Percentiles rank a stretch among this genome's conserved stretches.
Evolutionary conservation across 2,888 invertebrate species (phyloP).

Genomic region (Melanargia galathea): DNA sequence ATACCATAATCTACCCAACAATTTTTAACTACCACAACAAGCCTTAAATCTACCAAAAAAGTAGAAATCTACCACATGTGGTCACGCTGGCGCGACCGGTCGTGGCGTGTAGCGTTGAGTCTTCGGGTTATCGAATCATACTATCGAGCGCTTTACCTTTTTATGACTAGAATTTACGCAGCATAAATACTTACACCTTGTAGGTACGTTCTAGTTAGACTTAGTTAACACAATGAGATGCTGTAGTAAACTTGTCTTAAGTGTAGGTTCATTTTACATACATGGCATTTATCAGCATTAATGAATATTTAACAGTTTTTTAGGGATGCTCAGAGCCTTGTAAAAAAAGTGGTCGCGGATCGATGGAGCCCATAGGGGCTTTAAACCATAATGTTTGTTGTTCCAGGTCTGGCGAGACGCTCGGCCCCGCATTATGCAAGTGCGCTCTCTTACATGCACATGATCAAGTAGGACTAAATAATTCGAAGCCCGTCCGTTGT

Average conservation of each 20-base stretch:
- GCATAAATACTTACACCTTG: conserved; percentile 9
- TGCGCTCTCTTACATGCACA: conserved; percentile 65
- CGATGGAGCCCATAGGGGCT: conserved; percentile 49
- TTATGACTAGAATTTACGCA: conserved; percentile 18
- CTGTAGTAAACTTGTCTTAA: background rate
- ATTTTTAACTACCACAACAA: no score
- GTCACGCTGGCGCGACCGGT: conserved; percentile 54
- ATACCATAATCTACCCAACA: no score
- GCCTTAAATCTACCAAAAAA: no score
- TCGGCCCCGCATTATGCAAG: conserved; percentile 75
- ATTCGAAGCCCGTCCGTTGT: conserved; percentile 58
- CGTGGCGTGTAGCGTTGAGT: conserved; percentile 41
- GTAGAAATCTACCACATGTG: no score
- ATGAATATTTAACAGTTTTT: background rate
- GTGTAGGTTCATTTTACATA: background rate
- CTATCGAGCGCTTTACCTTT: conserved; percentile 39
- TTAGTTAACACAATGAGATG: background rate
- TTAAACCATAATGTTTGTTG: conserved; percentile 61
- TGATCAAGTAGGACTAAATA: conserved; percentile 67
- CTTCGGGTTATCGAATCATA: conserved; percentile 43
- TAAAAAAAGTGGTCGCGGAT: conserved; percentile 33
- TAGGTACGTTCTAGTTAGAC: background rate
- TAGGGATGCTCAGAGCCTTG: background rate
- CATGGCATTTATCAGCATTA: background rate
- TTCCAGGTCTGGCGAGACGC: conserved; percentile 69